Evolutionary conservation across 2,888 invertebrate species (phyloP), one percentile per base, ranked within the genome.

Genomic region (Molorchus minor): DNA sequence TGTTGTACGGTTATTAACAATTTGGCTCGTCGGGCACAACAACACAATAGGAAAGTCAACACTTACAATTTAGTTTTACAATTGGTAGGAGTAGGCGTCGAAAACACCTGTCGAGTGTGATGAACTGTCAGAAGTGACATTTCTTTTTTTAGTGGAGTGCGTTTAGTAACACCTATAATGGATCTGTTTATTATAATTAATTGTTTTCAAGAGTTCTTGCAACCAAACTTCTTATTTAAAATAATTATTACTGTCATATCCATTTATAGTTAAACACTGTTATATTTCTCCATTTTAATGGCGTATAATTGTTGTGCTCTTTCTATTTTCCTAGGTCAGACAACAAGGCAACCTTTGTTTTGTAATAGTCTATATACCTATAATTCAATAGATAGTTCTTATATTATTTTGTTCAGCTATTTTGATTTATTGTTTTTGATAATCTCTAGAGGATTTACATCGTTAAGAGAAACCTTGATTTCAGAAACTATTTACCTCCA

Each of bases 151-250:
- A 5, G 41, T 20, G 4, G 21, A 41, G 21, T 3, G n/a, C 1
- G 5, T 15, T 10, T 41, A 41, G 25, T 13, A 43, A 43, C n/a
- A n/a, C n/a, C n/a, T 43, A 8, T 43, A 21, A 13, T 5, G 15
- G 15, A 20, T 13, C n/a, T 12, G 13, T 15, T 46, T 30, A 47
- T 10, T 47, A 47, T 47, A 36, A 47, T 47, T 47, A 16, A 47
- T 47, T 21, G 35, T 47, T 13, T 33, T 21, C 35, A 29, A 33
- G 47, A 47, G 33, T 47, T 20, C n/a, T 47, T 47, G 35, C 47
- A 47, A 19, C 47, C 21, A 17, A 10, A 43, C 43, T 15, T 19
- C 25, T 7, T 17, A 21, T 21, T 43, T 15, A 21, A n/a, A n/a
- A 10, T 5, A 29, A 20, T 29, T 10, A 21, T 8, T 44, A 44